These are phyloP conservation scores for Rhagium mordax DNA, from an alignment of 2,888 invertebrate genomes.

Conservation along the genomic window DNA sequence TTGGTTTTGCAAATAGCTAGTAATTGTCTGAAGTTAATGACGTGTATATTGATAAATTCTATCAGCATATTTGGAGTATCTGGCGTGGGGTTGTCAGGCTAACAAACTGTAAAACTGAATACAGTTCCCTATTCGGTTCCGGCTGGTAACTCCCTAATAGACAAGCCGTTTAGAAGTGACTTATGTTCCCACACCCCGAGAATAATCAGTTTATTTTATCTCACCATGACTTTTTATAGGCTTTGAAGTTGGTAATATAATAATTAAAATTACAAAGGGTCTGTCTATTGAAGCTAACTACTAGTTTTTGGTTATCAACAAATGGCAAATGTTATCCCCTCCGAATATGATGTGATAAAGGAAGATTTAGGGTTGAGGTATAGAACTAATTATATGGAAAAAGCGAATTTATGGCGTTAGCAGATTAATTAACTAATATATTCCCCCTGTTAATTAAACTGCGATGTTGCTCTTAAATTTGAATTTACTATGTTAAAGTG, in stretches of 20 bases:
- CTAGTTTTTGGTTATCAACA: slow-evolving; percentile 26
- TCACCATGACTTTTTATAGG: slow-evolving; percentile 45
- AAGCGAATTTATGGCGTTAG: background rate
- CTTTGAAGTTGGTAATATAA: slow-evolving; percentile 42
- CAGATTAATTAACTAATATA: background rate
- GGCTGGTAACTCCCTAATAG: slow-evolving; percentile 52
- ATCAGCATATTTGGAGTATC: slow-evolving; percentile 57
- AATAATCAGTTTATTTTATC: slow-evolving; percentile 50
- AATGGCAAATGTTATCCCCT: slow-evolving; percentile 1
- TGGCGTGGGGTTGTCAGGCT: slow-evolving; percentile 39
- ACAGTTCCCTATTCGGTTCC: slow-evolving; percentile 52
- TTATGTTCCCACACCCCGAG: slow-evolving; percentile 51
- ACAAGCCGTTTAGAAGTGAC: slow-evolving; percentile 50
- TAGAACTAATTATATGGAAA: background rate
- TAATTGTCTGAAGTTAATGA: slow-evolving; percentile 60
- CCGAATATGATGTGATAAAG: background rate
- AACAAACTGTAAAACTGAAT: slow-evolving; percentile 55
- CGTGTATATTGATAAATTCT: slow-evolving; percentile 60
- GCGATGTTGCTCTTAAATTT: too few relatives aligned
- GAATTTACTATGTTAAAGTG: too few relatives aligned
- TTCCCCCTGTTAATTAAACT: too few relatives aligned
- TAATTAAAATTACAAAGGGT: slow-evolving; percentile 51
- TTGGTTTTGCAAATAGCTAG: slow-evolving; percentile 56
- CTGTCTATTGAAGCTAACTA: slow-evolving; percentile 33
- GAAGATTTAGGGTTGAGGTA: background rate